Evolutionary conservation across 2,888 invertebrate species (phyloP).

Genomic region (Drosophila kambysellisi): DNA sequence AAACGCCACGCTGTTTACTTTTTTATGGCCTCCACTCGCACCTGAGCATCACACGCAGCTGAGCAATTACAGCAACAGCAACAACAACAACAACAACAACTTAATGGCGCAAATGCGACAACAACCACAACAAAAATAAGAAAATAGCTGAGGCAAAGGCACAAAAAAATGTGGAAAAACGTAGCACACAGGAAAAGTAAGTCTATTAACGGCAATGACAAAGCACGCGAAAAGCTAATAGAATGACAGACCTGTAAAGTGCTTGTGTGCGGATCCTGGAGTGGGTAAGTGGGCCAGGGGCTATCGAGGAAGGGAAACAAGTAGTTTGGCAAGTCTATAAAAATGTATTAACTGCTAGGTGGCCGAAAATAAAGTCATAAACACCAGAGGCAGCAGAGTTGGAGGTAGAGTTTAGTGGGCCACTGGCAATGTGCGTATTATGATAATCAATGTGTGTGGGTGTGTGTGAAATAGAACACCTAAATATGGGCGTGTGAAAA

Average conservation of each 20-base stretch:
- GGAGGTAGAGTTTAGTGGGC: neutral
- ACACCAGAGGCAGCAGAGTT: conserved; percentile 45
- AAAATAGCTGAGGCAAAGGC: conserved; percentile 24
- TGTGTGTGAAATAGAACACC: conserved; percentile 36
- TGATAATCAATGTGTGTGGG: conserved; percentile 76
- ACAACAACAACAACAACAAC: conserved; percentile 50
- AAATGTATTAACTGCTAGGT: conserved; percentile 75
- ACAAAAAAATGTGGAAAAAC: conserved; percentile 19
- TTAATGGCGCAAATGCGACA: conserved; percentile 58
- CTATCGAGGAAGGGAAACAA: conserved; percentile 29
- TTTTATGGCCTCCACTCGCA: conserved; percentile 60
- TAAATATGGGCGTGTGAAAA: conserved; percentile 64
- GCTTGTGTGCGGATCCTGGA: conserved; percentile 17
- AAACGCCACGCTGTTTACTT: conserved; percentile 58
- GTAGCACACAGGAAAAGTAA: conserved; percentile 60
- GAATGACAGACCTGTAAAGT: conserved; percentile 68
- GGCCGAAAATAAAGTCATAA: conserved; percentile 79
- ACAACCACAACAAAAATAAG: conserved; percentile 8
- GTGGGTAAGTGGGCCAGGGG: neutral
- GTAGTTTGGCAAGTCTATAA: conserved; percentile 77
- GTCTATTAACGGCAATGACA: conserved; percentile 81
- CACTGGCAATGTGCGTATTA: conserved; percentile 71
- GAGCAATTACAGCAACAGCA: conserved; percentile 59
- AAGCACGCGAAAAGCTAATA: conserved; percentile 81
- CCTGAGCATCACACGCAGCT: conserved; percentile 66